Conservation (phyloP, 2,113 vertebrate species). For the Thalassoma bifasciatum region DNA sequence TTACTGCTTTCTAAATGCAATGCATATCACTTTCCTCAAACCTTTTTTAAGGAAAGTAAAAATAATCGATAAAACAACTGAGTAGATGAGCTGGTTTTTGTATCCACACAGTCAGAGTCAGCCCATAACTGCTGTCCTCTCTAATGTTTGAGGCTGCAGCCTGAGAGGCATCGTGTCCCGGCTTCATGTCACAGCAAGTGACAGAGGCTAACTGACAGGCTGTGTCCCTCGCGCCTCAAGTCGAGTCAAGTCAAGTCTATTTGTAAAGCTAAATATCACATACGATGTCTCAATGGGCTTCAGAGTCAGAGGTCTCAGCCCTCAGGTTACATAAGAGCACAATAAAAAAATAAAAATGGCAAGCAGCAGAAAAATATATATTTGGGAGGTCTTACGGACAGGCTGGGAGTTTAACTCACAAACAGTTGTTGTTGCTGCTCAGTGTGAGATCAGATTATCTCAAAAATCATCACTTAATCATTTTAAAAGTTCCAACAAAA, state of each 20-base stretch:
- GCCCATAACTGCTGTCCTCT: slow-evolving; percentile 10
- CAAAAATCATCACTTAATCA: too few relatives aligned
- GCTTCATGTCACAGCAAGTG: slow-evolving; percentile 53
- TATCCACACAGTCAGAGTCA: slow-evolving; percentile 2
- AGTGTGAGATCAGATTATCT: too few relatives aligned
- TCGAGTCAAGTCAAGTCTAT: slow-evolving; percentile 57
- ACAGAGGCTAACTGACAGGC: slow-evolving; percentile 55
- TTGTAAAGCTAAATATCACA: slow-evolving; percentile 28
- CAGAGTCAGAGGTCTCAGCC: slow-evolving; percentile 9
- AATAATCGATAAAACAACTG: not conserved
- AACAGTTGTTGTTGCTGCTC: too few relatives aligned
- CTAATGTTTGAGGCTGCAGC: slow-evolving; percentile 28
- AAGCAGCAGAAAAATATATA: too few relatives aligned
- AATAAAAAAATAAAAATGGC: not conserved
- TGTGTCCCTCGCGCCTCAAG: slow-evolving; percentile 35
- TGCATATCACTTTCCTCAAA: not conserved
- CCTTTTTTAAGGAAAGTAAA: not conserved
- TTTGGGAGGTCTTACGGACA: too few relatives aligned
- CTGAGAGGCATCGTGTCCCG: slow-evolving; percentile 23
- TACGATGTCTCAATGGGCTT: slow-evolving; percentile 24
- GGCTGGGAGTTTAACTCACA: too few relatives aligned
- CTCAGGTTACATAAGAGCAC: not conserved
- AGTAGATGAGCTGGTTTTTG: not conserved
- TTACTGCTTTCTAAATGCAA: not conserved
- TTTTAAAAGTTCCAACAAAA: too few relatives aligned